A percentile compares a stretch with the other conserved stretches of the same genome.
These are phyloP conservation scores for Xestia sexstrigata DNA, from an alignment of 2,888 invertebrate species.

Conservation along the genomic window DNA sequence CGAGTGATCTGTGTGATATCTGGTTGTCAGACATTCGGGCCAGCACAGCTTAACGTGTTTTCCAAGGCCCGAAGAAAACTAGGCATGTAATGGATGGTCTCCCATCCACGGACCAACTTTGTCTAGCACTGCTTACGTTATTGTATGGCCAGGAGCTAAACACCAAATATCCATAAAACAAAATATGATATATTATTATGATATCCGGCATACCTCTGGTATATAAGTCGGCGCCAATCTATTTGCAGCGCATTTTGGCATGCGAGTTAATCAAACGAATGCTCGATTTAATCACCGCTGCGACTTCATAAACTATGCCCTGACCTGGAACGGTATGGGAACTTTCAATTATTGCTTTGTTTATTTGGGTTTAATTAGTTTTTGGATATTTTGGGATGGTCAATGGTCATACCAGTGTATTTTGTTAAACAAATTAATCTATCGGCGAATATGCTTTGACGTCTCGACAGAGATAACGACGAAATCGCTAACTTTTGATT, in stretches of 20 bases:
- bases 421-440: not conserved
- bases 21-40: not conserved
- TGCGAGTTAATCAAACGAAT: conserved; percentile 56
- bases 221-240: conserved; percentile 59
- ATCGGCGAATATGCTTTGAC: not conserved
- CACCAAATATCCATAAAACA: not conserved
- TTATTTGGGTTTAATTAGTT: conserved; percentile 34
- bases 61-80: not conserved
- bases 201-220: conserved; percentile 44
- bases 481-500: too few relatives aligned
- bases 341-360: conserved; percentile 35
- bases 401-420: not conserved
- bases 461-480: too few relatives aligned
- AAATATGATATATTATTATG: conserved; percentile 30
- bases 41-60: not conserved
- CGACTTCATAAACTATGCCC: conserved; percentile 54
- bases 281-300: conserved; percentile 53
- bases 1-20: too few relatives aligned
- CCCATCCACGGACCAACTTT: not conserved
- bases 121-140: not conserved
- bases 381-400: conserved; percentile 11
- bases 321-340: conserved; percentile 55
- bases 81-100: not conserved
- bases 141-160: not conserved
- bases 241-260: conserved; percentile 55